These are phyloP conservation scores for Cyanoramphus novaezelandiae DNA, from an alignment of 2,113 vertebrate species.

Conservation along the genomic window DNA sequence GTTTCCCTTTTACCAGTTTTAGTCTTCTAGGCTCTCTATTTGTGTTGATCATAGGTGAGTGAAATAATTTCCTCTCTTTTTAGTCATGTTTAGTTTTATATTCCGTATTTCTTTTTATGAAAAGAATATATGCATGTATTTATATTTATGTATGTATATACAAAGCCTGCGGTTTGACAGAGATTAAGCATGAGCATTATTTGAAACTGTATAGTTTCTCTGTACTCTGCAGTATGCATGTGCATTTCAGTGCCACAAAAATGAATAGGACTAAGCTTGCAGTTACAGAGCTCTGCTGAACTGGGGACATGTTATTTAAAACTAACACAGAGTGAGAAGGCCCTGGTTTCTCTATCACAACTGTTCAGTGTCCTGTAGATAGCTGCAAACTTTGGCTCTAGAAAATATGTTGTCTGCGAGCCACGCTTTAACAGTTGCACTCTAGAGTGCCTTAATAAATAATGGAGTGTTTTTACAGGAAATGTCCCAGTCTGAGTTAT, in stretches of 20 bases:
- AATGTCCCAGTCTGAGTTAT: background rate
- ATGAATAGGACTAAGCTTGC: background rate
- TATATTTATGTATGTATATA: background rate
- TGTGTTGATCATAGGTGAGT: background rate
- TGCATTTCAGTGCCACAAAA: background rate
- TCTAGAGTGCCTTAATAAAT: background rate
- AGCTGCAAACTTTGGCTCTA: background rate
- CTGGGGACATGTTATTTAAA: background rate
- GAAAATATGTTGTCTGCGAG: background rate
- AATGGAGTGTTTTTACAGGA: constrained; percentile 5
- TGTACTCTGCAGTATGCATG: background rate
- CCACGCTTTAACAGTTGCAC: background rate
- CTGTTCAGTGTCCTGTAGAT: background rate
- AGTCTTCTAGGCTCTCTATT: background rate
- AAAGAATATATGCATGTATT: background rate
- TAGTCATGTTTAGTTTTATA: background rate
- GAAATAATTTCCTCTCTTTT: background rate
- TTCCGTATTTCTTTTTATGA: background rate
- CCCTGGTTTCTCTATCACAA: background rate
- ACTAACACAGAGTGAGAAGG: background rate
- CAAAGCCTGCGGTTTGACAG: background rate
- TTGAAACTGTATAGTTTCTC: background rate
- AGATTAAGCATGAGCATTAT: background rate
- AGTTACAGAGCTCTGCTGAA: background rate
- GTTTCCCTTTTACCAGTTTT: background rate